A percentile compares a stretch with the other conserved stretches of the same genome.
Conservation (phyloP, 2,113 vertebrate species). For the Rhinichthys klamathensis region DNA sequence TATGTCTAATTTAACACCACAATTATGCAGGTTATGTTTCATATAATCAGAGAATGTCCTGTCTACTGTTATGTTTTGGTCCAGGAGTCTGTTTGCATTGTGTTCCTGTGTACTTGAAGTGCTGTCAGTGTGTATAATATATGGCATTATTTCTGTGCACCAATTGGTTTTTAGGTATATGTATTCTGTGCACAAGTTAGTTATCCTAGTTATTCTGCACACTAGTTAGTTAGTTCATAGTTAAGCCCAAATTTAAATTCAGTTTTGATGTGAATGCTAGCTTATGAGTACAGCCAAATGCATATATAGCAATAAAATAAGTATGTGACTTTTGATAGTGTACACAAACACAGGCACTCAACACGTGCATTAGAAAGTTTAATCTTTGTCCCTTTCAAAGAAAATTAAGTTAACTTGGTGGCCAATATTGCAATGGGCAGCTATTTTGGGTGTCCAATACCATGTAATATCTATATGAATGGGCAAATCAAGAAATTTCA, state of each 20-base stretch:
- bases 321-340: background rate
- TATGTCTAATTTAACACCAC: slow-evolving; percentile 39
- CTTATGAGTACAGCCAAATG: background rate
- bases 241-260: background rate
- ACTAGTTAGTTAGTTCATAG: background rate
- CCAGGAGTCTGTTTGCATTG: background rate
- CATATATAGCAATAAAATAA: background rate
- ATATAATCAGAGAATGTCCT: slow-evolving; percentile 2
- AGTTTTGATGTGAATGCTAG: background rate
- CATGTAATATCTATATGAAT: background rate
- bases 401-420: background rate
- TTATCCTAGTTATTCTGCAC: background rate
- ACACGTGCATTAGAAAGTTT: background rate
- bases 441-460: background rate
- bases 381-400: background rate
- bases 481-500: background rate
- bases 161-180: background rate
- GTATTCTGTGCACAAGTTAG: too few relatives aligned
- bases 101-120: background rate
- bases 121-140: background rate
- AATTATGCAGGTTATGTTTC: slow-evolving; percentile 23
- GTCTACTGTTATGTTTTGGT: slow-evolving; percentile 22
- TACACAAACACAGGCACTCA: background rate
- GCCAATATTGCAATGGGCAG: background rate
- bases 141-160: background rate